Conservation (phyloP, 2,888 invertebrate genomes). For the Trichacis sp. region DNA sequence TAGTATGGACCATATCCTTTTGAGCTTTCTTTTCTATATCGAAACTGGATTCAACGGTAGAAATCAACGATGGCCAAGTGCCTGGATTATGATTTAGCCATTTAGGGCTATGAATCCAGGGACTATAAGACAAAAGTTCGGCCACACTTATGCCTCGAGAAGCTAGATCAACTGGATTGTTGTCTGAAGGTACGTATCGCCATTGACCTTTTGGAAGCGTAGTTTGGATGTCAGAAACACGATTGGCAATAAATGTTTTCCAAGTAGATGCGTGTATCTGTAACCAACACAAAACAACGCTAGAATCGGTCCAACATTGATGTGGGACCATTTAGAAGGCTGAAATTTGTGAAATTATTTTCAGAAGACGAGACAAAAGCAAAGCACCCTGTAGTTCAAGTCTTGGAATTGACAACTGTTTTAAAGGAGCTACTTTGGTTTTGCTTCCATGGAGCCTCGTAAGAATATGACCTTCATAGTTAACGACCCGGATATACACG, state of each 20-base stretch:
- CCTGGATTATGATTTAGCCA: not conserved
- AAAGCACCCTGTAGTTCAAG: conserved; percentile 17
- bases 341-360: not conserved
- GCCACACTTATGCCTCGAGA: conserved; percentile 21
- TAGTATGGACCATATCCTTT: too few relatives aligned
- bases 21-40: too few relatives aligned
- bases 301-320: conserved; percentile 37
- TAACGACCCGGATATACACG: not conserved
- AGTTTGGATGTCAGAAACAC: conserved; percentile 11
- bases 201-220: conserved; percentile 11
- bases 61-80: too few relatives aligned
- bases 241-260: conserved; percentile 18
- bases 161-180: conserved; percentile 33
- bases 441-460: conserved; percentile 14
- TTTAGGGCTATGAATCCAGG: conserved; percentile 7
- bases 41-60: too few relatives aligned
- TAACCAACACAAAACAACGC: conserved; percentile 37
- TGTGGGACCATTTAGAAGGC: not conserved
- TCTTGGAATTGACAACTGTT: conserved; percentile 19
- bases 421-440: conserved; percentile 29
- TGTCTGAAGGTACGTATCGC: conserved; percentile 18
- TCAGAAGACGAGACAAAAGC: conserved; percentile 8
- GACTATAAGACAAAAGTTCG: too few relatives aligned
- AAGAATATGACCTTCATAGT: not conserved
- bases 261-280: conserved; percentile 17